Evolutionary conservation across 2,888 invertebrate species (phyloP), one percentile per base, ranked within the genome.

Genomic region (Sericinus montela): DNA sequence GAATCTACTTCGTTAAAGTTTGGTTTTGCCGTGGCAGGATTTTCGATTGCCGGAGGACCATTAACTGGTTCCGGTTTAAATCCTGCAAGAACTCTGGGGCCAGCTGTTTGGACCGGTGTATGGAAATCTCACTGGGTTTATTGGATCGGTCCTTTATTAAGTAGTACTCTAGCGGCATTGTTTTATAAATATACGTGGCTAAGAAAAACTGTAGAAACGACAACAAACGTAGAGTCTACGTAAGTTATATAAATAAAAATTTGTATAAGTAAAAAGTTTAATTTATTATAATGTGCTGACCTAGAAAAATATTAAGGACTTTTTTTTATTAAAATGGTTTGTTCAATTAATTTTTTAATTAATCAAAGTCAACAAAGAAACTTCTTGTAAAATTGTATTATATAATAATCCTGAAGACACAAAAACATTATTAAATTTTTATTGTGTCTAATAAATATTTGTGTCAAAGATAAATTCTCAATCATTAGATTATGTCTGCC

Each of bases 51-150:
- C 3, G 92, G 92, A 25, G 93, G 92, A 4, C 92, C 92, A 1
- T 89, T 91, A 56, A 94, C 94, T 0, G 93, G 92, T 0, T 92
- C 91, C 42, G 91, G 92, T 63, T 90, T 93, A 91, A 94, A 94
- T 65, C 94, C 94, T 0, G 93, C 91, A 0, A 89, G 93, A 52
- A 86, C 91, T 6, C 89, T 95, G 19, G 95, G 89, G 0, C 94
- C 95, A 0, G 94, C 94, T 0, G 56, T 94, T 1, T 91, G 92
- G 86, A 92, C 92, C 30, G 90, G 89, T 1, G 77, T 87, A 32
- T 95, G 94, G 91, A 52, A 67, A 0, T 57, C 82, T 34, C 94
- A 94, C 53, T 95, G 94, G 94, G 79, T 91, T 1, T 94, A 92
- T 62, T 94, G 93, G 93, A 70, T 91, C 9, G 94, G 91, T 15